Evolutionary conservation across 2,797 vertebrate species (phyloP), one percentile per base, ranked within the genome.

Genomic region (Hydrocynus forskahlii): DNA sequence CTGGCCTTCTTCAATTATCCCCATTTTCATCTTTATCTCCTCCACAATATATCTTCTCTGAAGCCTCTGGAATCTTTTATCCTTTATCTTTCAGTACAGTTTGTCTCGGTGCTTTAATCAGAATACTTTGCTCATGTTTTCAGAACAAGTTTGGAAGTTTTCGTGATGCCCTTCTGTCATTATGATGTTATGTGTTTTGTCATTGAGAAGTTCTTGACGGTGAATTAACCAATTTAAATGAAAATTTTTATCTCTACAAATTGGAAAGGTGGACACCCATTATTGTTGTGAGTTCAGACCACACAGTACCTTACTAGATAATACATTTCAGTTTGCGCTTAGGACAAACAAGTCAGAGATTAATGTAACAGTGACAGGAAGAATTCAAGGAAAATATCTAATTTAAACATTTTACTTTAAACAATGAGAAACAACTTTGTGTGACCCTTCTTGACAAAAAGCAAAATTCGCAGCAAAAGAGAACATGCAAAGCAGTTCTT

Each of bases 51-150:
- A 50, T 50, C 48, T 50, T 50, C 25, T 35, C 45, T 45, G 43
- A n/a, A 57, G 17, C 59, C 60, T 57, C 54, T 35, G 12, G 55
- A 66, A 9, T 64, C 83, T 88, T 59, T 80, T 71, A 83, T 84
- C 80, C 81, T 86, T 76, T 88, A 71, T 68, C 43, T 43, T 43
- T 7, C 43, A 7, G 43, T 2, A 9, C 52, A 2, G 16, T 54
- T 16, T 54, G 14, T 54, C 50, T 54, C 14, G 14, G 14, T 54
- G 14, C 13, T 17, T 16, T 54, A 54, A 57, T 17, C 19, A n/a
- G 7, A 10, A 59, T 23, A 7, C 9, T 23, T 59, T 2, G n/a
- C 7, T 8, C n/a, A 10, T n/a, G 16, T 7, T 21, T 59, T 23
- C 57, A 4, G 16, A 12, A 43, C 43, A 2, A 5, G 16, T 7